A percentile compares a stretch with the other conserved stretches of the same genome.
These are phyloP conservation scores for Teleopsis dalmanni DNA, from an alignment of 1,140 invertebrate genomes.

Conservation along the genomic window DNA sequence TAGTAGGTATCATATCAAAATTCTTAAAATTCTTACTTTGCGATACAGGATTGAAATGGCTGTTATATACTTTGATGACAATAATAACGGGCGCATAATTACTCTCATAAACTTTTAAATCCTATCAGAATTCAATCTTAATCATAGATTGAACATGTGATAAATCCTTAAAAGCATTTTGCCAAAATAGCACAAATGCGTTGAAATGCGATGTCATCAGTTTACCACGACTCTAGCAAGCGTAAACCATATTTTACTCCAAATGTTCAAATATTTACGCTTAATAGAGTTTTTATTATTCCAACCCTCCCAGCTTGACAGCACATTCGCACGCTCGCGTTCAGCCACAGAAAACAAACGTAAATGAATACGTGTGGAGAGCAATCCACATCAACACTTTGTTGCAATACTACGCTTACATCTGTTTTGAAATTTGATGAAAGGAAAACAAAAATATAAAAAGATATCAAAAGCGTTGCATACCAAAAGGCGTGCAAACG, in stretches of 20 bases:
- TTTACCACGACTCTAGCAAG: conserved; percentile 8
- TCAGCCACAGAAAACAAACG: no score
- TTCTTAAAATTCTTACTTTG: no score
- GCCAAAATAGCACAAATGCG: neutral
- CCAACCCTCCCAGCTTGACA: conserved; percentile 17
- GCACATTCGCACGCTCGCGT: neutral
- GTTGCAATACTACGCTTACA: neutral
- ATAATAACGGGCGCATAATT: no score
- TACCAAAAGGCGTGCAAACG: no score
- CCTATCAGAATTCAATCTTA: conserved; percentile 3
- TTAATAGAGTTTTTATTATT: no score
- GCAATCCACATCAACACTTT: neutral
- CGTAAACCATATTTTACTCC: conserved; percentile 17
- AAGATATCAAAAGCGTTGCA: neutral
- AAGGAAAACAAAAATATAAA: neutral
- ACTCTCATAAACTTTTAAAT: no score
- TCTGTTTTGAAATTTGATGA: conserved; percentile 8
- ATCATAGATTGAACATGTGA: conserved; percentile 14
- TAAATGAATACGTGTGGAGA: neutral
- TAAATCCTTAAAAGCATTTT: conserved; percentile 10
- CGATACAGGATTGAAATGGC: no score
- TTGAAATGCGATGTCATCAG: conserved; percentile 9
- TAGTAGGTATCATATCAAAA: no score
- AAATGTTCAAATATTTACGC: conserved; percentile 18
- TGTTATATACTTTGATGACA: no score